Conservation (phyloP, 2,113 vertebrate species). For the Bungarus multicinctus region DNA sequence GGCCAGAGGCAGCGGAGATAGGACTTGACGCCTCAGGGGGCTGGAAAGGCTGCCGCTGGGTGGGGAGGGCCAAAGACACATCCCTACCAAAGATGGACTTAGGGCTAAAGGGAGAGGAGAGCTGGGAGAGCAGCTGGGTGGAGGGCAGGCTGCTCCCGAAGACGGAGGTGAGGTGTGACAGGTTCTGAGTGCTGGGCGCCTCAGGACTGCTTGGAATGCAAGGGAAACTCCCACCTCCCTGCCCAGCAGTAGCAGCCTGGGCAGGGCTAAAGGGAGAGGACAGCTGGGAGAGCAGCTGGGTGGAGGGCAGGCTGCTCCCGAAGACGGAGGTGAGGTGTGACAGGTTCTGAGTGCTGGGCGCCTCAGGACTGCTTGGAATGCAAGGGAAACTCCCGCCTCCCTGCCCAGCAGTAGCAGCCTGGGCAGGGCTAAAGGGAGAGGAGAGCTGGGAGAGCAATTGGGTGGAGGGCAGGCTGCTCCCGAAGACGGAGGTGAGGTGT, state of each 20-base stretch:
- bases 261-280: background rate
- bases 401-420: too few relatives aligned
- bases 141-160: background rate
- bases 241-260: too few relatives aligned
- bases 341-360: background rate
- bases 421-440: background rate
- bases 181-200: background rate
- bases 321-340: background rate
- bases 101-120: background rate
- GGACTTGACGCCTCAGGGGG: background rate
- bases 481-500: background rate
- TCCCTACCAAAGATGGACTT: background rate
- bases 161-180: background rate
- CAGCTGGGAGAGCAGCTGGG: background rate
- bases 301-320: background rate
- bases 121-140: background rate
- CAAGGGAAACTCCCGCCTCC: too few relatives aligned
- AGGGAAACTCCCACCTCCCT: too few relatives aligned
- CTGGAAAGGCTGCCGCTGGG: background rate
- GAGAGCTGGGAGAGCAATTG: background rate
- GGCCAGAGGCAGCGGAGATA: fast-evolving
- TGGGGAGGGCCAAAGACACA: background rate
- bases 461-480: background rate
- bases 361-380: background rate
- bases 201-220: background rate